Evolutionary conservation across 2,797 vertebrate genomes (phyloP), one percentile per base, ranked within the genome.

Genomic region (Distichodus sexfasciatus): DNA sequence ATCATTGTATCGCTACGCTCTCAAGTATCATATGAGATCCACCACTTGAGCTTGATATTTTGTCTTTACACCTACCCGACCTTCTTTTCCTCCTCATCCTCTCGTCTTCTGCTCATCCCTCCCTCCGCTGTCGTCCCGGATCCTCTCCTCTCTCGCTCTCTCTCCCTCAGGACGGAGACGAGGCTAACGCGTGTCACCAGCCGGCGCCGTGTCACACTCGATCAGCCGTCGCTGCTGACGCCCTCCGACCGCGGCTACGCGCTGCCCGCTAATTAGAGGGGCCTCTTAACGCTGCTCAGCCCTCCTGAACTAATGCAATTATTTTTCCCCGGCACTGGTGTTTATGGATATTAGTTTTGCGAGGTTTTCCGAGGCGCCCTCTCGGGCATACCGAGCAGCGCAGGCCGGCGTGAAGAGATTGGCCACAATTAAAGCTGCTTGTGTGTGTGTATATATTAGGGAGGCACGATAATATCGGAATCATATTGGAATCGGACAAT

Each of bases 201-300:
- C 79, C 78, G 81, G 75, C 66, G 48, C 0, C 0, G 69, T 82
- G 83, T 88, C 76, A 79, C 72, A 77, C 74, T 76, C 7, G n/a
- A 85, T 85, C 82, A 81, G n/a, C 81, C 87, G 83, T 78, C 88
- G 79, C 66, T 60, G 82, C 74, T 46, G 36, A 86, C 77, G 62
- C 71, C 59, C 57, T 44, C 28, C 73, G 66, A 71, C 38, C 21
- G 33, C 31, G 38, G 50, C 50, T 44, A 53, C 23, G 47, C 54
- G 44, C 15, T n/a, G 14, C 33, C 17, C n/a, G 64, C 74, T 77
- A 80, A 80, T 83, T 79, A 77, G 53, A 72, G 51, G 55, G 62
- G 65, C 47, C 74, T 47, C 66, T 77, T 61, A 68, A 54, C 62
- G 63, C 69, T 60, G 72, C 58, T 55, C 46, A 67, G 61, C 68